Conservation (phyloP, 2,113 vertebrate species). For the Thomomys bottae region DNA sequence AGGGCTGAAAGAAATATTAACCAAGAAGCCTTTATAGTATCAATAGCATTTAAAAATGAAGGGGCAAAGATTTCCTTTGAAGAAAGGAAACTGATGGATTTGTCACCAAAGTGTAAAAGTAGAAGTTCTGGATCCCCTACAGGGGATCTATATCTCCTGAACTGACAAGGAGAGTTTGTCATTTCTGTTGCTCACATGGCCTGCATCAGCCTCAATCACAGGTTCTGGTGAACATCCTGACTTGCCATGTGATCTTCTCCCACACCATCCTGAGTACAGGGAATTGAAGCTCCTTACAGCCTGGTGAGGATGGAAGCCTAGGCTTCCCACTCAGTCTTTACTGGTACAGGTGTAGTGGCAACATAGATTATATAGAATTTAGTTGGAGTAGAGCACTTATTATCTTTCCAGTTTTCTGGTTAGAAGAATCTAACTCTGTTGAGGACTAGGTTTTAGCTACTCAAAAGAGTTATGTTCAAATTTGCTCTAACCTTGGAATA, state of each 20-base stretch:
- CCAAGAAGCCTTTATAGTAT: not conserved
- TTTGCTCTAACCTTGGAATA: not conserved
- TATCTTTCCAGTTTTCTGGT: not conserved
- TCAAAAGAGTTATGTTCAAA: not conserved
- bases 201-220: not conserved
- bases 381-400: not conserved
- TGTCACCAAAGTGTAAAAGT: not conserved
- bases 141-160: not conserved
- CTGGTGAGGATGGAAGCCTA: no score
- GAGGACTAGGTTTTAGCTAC: not conserved
- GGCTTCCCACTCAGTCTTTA: not conserved
- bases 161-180: not conserved
- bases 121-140: not conserved
- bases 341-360: not conserved
- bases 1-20: not conserved
- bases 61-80: not conserved
- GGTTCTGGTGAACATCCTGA: not conserved
- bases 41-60: conserved; percentile 20
- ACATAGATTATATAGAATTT: not conserved
- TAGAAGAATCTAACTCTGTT: not conserved
- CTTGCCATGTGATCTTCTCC: not conserved
- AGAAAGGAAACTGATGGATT: conserved; percentile 13
- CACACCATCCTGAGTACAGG: not conserved
- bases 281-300: not conserved
- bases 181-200: not conserved